Evolutionary conservation across 2,113 vertebrate species (phyloP).

Genomic region (Craseonycteris thonglongyai): DNA sequence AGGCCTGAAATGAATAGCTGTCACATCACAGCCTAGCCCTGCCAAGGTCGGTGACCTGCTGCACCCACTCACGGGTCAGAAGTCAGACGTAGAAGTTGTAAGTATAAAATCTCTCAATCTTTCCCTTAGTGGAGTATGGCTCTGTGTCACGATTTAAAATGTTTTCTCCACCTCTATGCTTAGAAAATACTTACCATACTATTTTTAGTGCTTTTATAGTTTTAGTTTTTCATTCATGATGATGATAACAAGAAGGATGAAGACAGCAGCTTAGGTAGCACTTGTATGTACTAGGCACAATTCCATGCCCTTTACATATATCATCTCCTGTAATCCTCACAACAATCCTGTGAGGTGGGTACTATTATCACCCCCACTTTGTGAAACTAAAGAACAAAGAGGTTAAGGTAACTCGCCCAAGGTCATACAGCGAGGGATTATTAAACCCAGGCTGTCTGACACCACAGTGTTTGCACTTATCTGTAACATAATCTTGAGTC

Average conservation of each 20-base stretch:
- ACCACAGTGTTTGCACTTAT: background rate
- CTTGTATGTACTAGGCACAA: background rate
- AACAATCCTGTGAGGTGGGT: background rate
- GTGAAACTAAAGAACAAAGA: background rate
- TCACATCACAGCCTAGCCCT: background rate
- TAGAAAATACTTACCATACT: background rate
- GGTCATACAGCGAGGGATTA: background rate
- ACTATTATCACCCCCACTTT: background rate
- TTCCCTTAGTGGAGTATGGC: background rate
- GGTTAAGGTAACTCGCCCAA: background rate
- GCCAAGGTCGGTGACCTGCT: background rate
- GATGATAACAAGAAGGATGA: background rate
- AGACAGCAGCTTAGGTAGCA: background rate
- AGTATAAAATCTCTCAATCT: background rate
- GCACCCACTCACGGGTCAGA: background rate
- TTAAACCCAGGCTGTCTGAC: background rate
- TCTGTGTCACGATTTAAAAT: background rate
- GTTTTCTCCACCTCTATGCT: background rate
- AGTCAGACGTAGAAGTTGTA: background rate
- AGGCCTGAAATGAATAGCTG: background rate
- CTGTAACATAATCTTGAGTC: background rate
- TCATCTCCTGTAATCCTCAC: background rate
- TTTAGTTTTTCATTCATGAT: background rate
- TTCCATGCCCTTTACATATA: background rate
- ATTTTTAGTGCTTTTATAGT: background rate